Evolutionary conservation across 2,797 vertebrate species (phyloP), one percentile per base, ranked within the genome.

Genomic region (Tokudaia tokunoshimensis): DNA sequence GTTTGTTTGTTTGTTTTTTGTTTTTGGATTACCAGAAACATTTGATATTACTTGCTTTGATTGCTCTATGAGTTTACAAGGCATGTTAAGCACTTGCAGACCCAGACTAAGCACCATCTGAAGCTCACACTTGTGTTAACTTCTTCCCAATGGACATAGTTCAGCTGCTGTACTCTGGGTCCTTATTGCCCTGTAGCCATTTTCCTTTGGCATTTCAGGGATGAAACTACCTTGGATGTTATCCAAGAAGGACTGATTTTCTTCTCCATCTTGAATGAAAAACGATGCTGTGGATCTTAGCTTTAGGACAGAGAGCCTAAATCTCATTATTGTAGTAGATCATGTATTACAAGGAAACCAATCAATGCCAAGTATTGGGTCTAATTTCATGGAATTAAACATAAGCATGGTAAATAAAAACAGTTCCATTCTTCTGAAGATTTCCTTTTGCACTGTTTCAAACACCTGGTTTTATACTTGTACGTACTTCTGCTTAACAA

Each of bases 161-260:
- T 82, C 65, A 88, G 41, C n/a, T 20, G 41, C 24, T 20, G 24
- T 41, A 55, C 52, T 61, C 37, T 92, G 76, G 26, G 7, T 4
- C n/a, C 31, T 31, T 74, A 24, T 78, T 70, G 52, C 44, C 41
- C 70, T 57, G 47, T 8, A 84, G 37, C 3, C 15, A 55, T 92
- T 89, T 82, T 83, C 67, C 90, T 88, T 88, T 80, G 92, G 92
- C 86, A 37, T 15, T 94, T 92, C 26, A 88, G 81, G 20, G 67
- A 80, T 88, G 91, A 91, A 88, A 72, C 20, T 31, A 34, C 63
- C 83, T 90, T 76, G n/a, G 87, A 65, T 81, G 22, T 5, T 3
- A 81, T 94, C 50, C 65, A 74, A 81, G 50, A 57, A 57, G 8
- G 11, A 44, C n/a, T 47, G 37, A 52, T 63, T 89, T 89, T 80